Base-by-base conservation (phyloP, 1,140 invertebrate species). In the Riptortus pedestris region DNA sequence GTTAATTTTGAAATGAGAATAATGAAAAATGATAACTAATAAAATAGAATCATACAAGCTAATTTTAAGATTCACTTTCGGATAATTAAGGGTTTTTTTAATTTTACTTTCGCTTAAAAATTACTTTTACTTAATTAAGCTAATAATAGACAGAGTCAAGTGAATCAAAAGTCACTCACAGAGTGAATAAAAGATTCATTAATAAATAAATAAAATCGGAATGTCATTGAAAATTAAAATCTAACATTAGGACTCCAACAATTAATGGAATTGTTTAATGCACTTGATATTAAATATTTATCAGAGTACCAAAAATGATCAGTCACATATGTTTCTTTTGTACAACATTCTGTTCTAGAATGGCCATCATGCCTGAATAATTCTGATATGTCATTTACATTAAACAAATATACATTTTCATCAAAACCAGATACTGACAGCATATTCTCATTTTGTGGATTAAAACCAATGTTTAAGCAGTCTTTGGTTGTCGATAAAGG, bases 291-390 rank as follows among this genome's bases (percentile, higher is more conserved):
- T 14, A 64, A 14, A 59, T 29, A 45, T 14, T 57, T 2, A 7
- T 7, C 33, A 16, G 31, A n/a, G 33, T 26, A 57, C 55, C 51
- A 57, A 1, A 33, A 60, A 20, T 64, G 63, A 26, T 57, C 51
- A 12, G 24, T 47, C 9, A 29, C 20, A 18, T 5, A n/a, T 16
- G 52, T 60, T 11, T 43, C 12, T 22, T 33, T 43, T 20, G n/a
- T 29, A 45, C 33, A 28, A 7, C 11, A 29, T 58, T 64, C 63
- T 51, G 52, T 60, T n/a, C 26, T 57, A 1, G 20, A 22, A 45
- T 64, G 63, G n/a, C 63, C 63, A 20, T 64, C 63, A 45, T 64
- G 63, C 9, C 18, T 29, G 31, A 64, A 64, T 26, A 33, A 29
- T 12, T 58, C 31, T 5, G 4, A 16, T 24, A 61, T 43, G 12